These are phyloP conservation scores for Microvelia longipes DNA, from an alignment of 1,140 invertebrate species.

Conservation along the genomic window DNA sequence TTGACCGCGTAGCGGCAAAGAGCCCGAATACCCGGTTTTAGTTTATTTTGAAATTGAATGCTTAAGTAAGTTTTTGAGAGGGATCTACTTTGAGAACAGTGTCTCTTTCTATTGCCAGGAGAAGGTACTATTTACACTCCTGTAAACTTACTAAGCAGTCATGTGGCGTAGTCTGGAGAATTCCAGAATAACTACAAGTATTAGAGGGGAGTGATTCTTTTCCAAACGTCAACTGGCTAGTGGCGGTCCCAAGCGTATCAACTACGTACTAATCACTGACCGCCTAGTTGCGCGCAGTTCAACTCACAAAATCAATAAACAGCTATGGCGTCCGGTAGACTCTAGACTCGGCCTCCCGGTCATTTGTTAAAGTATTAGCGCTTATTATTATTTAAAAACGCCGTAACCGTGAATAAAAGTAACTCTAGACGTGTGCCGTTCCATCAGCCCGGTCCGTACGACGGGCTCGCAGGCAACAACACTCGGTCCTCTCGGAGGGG, in stretches of 20 bases:
- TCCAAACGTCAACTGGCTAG: background rate
- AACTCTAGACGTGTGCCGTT: background rate
- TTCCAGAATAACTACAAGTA: background rate
- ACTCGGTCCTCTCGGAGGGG: background rate
- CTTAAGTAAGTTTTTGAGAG: no score
- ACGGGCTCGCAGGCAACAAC: background rate
- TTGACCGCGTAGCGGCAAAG: no score
- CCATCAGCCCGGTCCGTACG: background rate
- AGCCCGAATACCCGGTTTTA: no score
- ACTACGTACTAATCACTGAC: background rate
- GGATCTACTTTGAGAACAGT: no score
- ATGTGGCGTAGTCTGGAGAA: background rate
- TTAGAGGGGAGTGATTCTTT: background rate
- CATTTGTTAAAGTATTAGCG: background rate
- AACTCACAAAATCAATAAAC: constrained; percentile 14
- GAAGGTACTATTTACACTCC: no score
- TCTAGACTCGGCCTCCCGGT: background rate
- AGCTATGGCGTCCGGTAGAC: constrained; percentile 14
- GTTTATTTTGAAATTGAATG: no score
- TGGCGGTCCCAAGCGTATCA: background rate
- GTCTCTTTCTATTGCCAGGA: no score
- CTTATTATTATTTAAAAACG: background rate
- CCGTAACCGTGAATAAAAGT: background rate
- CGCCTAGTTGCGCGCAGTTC: background rate
- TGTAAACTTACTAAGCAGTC: no score